phyloP scores from a whole-genome alignment of 2,113 vertebrate species.

The Ancistrus triradiatus region DNA sequence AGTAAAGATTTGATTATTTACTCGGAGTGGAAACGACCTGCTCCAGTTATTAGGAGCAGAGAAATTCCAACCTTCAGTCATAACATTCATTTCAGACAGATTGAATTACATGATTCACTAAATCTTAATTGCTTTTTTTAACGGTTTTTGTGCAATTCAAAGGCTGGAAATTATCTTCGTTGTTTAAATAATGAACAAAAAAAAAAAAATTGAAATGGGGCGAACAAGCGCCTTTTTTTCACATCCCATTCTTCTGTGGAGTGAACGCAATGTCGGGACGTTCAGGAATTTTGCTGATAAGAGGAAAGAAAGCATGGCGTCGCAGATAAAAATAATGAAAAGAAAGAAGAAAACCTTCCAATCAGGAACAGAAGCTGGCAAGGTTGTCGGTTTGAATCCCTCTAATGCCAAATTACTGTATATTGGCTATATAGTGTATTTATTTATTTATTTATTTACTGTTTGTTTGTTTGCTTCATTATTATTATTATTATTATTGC shows the following conservation, averaged over 20 bases:
- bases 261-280: too few relatives aligned
- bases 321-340: neutral
- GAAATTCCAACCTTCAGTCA: constrained; percentile 63
- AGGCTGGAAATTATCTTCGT: constrained; percentile 65
- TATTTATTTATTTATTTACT: too few relatives aligned
- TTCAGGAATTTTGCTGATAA: neutral
- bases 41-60: constrained; percentile 20
- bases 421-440: too few relatives aligned
- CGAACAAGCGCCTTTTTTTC: constrained; percentile 24
- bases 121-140: constrained; percentile 79
- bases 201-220: constrained; percentile 50
- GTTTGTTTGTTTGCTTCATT: too few relatives aligned
- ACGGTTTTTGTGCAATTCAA: constrained; percentile 69
- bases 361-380: neutral
- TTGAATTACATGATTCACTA: constrained; percentile 86
- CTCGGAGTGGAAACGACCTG: neutral
- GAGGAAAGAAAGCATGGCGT: neutral
- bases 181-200: constrained; percentile 55
- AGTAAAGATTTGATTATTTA: constrained; percentile 3
- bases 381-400: neutral
- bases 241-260: constrained; percentile 18
- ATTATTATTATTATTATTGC: too few relatives aligned
- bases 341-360: too few relatives aligned
- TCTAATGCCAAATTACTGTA: too few relatives aligned
- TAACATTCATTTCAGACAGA: constrained; percentile 73